phyloP scores from a whole-genome alignment of 1,140 invertebrate species.

The Calosoma granatense region DNA sequence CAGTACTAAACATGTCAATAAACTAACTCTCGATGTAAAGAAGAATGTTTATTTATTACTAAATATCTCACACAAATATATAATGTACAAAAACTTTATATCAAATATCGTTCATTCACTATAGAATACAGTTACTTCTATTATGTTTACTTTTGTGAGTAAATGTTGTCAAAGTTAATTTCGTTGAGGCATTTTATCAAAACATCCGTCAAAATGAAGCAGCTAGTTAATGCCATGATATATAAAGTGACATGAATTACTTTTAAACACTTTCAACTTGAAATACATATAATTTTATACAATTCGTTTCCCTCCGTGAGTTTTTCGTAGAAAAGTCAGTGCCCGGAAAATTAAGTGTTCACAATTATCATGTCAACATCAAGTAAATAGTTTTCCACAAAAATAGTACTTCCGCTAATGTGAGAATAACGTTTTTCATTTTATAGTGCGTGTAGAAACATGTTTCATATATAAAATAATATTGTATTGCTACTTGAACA shows the following conservation, averaged over 20 bases:
- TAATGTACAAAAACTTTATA: no score
- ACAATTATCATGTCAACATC: conserved; percentile 8
- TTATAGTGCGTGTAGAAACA: no score
- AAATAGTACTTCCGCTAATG: not conserved
- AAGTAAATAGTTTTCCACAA: conserved; percentile 2
- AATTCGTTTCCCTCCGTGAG: not conserved
- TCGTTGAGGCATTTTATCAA: not conserved
- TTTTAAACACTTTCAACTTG: conserved; percentile 3
- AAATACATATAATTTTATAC: not conserved
- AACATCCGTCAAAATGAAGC: not conserved
- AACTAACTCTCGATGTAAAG: no score
- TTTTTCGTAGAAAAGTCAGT: conserved; percentile 1
- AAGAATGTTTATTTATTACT: no score
- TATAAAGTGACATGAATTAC: conserved; percentile 1
- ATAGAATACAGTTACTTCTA: no score
- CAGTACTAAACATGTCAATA: not conserved
- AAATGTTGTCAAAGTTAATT: no score
- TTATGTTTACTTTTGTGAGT: no score
- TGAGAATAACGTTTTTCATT: not conserved
- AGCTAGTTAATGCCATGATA: not conserved
- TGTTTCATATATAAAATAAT: no score
- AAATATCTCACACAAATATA: no score
- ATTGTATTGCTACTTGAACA: no score
- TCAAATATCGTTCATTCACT: no score
- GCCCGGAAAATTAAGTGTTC: conserved; percentile 5